Evolutionary conservation across 1,140 invertebrate genomes (phyloP), one percentile per base, ranked within the genome.

Genomic region (Oryctes rhinoceros): DNA sequence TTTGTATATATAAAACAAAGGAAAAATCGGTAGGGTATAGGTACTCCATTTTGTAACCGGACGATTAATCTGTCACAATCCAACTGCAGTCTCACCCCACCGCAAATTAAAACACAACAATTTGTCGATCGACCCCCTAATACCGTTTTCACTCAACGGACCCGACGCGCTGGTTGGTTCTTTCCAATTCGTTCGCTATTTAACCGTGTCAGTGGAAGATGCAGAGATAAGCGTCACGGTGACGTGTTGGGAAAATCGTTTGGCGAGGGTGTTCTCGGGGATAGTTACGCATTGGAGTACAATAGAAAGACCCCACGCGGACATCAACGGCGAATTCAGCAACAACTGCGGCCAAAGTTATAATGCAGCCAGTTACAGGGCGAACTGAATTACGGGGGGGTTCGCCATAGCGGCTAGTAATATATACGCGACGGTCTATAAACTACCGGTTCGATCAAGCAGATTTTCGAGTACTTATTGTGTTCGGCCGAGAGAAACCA

Each of bases 381-480:
- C 37, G 76, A 49, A 75, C 67, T 74, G 47, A 80, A 74, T 74
- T 80, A 75, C 39, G 20, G 59, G 20, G 24, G 59, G 65, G 44
- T 65, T 79, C 59, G 59, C 30, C 49, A 78, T 65, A 67, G 59
- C 67, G 65, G 62, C 30, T 35, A 53, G 20, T 53, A 65, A 44
- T 67, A 79, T 37, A 67, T 78, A 78, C 24, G 35, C 35, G 30
- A 65, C 44, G 35, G 65, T 67, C 59, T 79, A 79, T 67, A 20
- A 49, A 67, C 39, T 79, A 79, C 44, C 78, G 80, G 62, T 79
- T 30, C 48, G 78, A n/a, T 77, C 78, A 49, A 79, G 75, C 80
- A 81, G 78, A 81, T 74, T 76, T 76, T 81, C 49, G 44, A 81
- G 80, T 81, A 78, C 77, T 18, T 79, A 81, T 81, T 81, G 80